Evolutionary conservation across 2,888 invertebrate species (phyloP).

Genomic region (Acronicta psi): DNA sequence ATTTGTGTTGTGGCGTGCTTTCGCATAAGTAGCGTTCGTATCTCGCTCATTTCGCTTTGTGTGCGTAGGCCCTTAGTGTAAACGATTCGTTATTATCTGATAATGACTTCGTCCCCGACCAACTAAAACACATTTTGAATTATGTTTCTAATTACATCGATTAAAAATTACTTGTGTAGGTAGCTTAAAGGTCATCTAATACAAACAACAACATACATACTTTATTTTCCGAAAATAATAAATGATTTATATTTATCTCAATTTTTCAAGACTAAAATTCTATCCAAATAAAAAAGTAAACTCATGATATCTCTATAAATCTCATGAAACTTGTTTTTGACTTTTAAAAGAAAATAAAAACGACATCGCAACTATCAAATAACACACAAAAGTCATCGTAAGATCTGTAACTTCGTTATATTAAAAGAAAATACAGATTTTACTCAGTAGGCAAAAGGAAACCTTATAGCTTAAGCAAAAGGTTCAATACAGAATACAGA

Average conservation of each 20-base stretch:
- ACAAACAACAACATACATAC: background rate
- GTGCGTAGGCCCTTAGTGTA: constrained; percentile 73
- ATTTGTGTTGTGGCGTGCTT: constrained; percentile 83
- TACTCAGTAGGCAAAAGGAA: constrained; percentile 5
- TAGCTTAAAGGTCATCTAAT: constrained; percentile 14
- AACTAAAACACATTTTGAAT: constrained; percentile 52
- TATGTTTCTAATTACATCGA: constrained; percentile 49
- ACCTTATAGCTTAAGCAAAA: background rate
- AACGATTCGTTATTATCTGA: constrained; percentile 76
- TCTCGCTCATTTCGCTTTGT: constrained; percentile 71
- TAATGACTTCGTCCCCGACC: constrained; percentile 63
- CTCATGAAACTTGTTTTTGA: constrained; percentile 9
- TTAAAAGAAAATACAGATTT: constrained; percentile 12
- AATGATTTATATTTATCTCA: background rate
- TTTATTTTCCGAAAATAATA: too few relatives aligned
- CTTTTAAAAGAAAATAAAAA: constrained; percentile 33
- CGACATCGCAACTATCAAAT: constrained; percentile 27
- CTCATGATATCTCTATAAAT: constrained; percentile 9
- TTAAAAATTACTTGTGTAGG: constrained; percentile 37
- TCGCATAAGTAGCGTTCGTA: constrained; percentile 79
- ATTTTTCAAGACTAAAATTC: constrained; percentile 9
- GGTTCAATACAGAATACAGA: constrained; percentile 14
- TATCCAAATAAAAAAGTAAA: constrained; percentile 7
- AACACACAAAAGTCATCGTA: constrained; percentile 29
- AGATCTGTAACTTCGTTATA: constrained; percentile 27